phyloP scores from a whole-genome alignment of 1,140 invertebrate species.

The Platyscapa corneri region DNA sequence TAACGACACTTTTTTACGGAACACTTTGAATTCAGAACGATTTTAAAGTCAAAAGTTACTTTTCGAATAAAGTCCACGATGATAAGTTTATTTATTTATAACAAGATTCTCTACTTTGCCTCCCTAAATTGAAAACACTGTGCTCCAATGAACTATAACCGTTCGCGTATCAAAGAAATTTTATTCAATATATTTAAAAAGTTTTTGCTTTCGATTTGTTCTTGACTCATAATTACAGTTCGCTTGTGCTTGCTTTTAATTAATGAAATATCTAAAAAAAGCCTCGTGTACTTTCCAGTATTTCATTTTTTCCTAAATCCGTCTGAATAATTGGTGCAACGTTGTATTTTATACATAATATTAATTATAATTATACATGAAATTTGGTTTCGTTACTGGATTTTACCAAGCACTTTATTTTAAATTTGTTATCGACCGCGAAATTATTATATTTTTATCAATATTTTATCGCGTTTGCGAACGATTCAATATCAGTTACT shows the following conservation, averaged over 20 bases:
- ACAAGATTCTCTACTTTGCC: background rate
- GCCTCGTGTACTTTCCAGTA: background rate
- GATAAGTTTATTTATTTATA: background rate
- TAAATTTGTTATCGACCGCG: background rate
- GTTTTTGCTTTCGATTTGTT: constrained; percentile 43
- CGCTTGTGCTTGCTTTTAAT: constrained; percentile 29
- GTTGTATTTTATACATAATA: too few relatives aligned
- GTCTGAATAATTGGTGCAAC: too few relatives aligned
- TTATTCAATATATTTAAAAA: background rate
- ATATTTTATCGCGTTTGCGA: background rate
- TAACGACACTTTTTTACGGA: background rate
- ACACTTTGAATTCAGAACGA: background rate
- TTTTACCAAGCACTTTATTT: background rate
- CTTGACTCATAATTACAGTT: constrained; percentile 31
- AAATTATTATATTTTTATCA: background rate
- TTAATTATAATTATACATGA: too few relatives aligned
- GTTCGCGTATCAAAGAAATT: background rate
- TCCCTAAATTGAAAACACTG: background rate
- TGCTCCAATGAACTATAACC: background rate
- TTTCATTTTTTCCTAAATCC: background rate
- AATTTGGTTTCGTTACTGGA: too few relatives aligned
- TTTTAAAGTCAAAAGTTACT: background rate
- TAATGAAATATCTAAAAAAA: background rate
- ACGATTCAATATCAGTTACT: background rate
- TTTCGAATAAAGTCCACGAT: background rate